These are phyloP conservation scores for Andrena bucephala DNA, from an alignment of 2,888 invertebrate species.

Conservation along the genomic window DNA sequence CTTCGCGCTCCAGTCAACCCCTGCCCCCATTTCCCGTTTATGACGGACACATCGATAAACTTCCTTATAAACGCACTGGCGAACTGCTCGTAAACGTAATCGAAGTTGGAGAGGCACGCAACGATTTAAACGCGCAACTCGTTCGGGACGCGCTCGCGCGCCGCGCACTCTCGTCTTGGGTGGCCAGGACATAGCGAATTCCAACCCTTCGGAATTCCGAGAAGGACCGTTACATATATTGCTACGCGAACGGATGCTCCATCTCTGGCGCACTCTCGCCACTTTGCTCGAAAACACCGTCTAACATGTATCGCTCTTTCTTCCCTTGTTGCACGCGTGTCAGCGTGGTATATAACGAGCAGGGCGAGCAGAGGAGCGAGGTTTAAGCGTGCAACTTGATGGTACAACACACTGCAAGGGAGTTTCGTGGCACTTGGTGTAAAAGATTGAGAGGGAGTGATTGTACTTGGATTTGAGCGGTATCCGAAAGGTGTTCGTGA, in stretches of 20 bases:
- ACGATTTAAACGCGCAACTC: conserved; percentile 61
- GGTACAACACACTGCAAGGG: background rate
- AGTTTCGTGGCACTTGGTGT: too few species aligned
- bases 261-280: conserved; percentile 24
- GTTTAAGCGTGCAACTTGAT: background rate
- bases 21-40: conserved; percentile 14
- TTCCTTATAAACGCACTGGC: conserved; percentile 64
- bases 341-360: background rate
- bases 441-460: too few species aligned
- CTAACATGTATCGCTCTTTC: conserved; percentile 7
- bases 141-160: conserved; percentile 60
- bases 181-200: conserved; percentile 79
- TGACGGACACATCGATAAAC: conserved; percentile 57
- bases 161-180: conserved; percentile 77
- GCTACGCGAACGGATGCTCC: conserved; percentile 29
- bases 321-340: background rate
- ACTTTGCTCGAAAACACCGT: conserved; percentile 20
- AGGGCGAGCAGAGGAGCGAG: background rate
- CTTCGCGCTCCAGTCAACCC: background rate
- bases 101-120: conserved; percentile 50
- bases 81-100: conserved; percentile 70
- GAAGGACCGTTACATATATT: conserved; percentile 69
- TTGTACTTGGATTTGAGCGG: too few species aligned
- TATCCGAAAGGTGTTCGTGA: too few species aligned
- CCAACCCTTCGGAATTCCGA: conserved; percentile 74